These are phyloP conservation scores for Eptesicus fuscus DNA, from an alignment of 2,113 vertebrate species.

Conservation along the genomic window DNA sequence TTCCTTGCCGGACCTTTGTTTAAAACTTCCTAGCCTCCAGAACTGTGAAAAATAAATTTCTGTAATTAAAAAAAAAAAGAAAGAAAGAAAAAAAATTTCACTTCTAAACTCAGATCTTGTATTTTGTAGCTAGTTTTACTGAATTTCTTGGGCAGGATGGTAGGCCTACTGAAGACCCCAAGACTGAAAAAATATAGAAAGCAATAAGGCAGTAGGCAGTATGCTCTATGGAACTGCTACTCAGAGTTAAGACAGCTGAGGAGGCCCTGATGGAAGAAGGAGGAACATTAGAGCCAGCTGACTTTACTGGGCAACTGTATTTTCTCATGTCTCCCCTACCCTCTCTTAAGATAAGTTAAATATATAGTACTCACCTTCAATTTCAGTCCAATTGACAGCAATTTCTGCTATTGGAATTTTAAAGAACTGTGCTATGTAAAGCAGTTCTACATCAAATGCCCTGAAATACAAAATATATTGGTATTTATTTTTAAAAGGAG, in stretches of 20 bases:
- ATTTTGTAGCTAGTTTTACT: background rate
- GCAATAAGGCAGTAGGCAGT: background rate
- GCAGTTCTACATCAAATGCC: conserved; percentile 98
- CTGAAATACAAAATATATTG: conserved; percentile 81
- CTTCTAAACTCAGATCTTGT: background rate
- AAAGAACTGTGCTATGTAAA: conserved; percentile 94
- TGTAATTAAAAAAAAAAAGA: no score
- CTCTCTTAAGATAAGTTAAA: background rate
- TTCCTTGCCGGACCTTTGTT: no score
- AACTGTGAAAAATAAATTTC: no score
- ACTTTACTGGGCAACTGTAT: background rate
- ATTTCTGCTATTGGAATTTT: conserved; percentile 95
- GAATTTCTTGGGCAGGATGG: background rate
- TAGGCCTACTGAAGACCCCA: background rate
- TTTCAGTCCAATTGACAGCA: conserved; percentile 99
- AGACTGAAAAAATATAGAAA: background rate
- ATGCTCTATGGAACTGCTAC: background rate
- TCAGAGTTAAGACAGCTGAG: background rate
- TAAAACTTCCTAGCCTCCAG: no score
- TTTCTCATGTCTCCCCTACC: background rate
- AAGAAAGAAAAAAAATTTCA: background rate
- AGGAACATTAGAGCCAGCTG: background rate
- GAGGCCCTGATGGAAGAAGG: background rate
- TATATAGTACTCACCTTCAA: conserved; percentile 88
- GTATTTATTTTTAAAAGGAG: conserved; percentile 60